Evolutionary conservation across 2,113 vertebrate species (phyloP), one percentile per base, ranked within the genome.

Genomic region (Grantiella picta): DNA sequence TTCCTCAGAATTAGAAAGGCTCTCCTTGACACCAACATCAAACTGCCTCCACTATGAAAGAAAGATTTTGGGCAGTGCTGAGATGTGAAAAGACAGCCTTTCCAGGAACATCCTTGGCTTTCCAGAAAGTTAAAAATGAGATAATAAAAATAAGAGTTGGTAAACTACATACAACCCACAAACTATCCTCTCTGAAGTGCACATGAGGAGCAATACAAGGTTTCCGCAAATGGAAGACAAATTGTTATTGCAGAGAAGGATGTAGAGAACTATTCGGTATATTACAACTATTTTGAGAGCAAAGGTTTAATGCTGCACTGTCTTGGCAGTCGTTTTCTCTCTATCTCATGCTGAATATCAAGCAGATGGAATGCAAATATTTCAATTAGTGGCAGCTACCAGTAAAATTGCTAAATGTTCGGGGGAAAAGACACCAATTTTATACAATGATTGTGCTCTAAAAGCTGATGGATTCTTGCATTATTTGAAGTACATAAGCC

Each of bases 341-440:
- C 14, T 76, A 47, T 78, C 33, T 72, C 27, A 38, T 45, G 9
- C 42, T 70, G 87, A 91, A 86, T 38, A 73, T 2, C 19, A 35
- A 88, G 40, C 19, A 88, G 56, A 63, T 42, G 60, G 40, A 95
- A 79, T 17, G 9, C 20, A 83, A 92, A 56, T 44, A 78, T 40
- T 80, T 83, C 28, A 64, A 44, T 52, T 78, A 71, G 22, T 42
- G 28, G 28, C 27, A 88, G 29, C 7, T 73, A 68, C 23, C 28
- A 61, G 33, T 49, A 77, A 93, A 89, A 45, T 64, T 60, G 33
- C 10, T 70, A 90, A 91, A 78, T 13, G 21, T 52, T 89, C 79
- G 7, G n/a, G 11, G 3, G 6, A 44, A 38, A 80, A 42, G 15
- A 2, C 2, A 8, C 0, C 27, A 33, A 7, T 10, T 16, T 89